Evolutionary conservation across 64 coral and sea anemone genomes (phyloP).

Genomic region (Actinia equina): DNA sequence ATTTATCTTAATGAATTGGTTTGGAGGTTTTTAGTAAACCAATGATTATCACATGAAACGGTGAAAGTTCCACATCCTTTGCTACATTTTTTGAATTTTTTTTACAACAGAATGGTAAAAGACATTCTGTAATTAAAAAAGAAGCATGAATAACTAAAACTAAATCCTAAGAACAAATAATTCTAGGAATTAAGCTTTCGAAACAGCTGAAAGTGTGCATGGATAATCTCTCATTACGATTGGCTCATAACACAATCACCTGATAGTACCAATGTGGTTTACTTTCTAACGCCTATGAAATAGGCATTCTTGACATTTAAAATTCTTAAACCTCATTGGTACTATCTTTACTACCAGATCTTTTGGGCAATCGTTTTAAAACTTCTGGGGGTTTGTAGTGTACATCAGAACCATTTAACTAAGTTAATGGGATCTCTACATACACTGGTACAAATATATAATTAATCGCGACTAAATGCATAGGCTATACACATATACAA

Average conservation of each 20-base stretch:
- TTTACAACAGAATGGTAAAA: not conserved
- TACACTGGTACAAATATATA: not conserved
- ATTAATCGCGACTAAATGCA: not conserved
- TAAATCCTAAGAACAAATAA: constrained; percentile 11
- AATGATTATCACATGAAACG: not conserved
- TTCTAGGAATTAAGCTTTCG: not conserved
- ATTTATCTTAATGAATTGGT: constrained; percentile 5
- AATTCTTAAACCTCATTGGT: not conserved
- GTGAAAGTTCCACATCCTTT: not conserved
- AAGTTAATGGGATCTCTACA: not conserved
- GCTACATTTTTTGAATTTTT: not conserved
- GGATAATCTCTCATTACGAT: not conserved
- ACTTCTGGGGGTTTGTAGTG: not conserved
- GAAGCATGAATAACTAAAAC: not conserved
- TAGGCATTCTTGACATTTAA: not conserved
- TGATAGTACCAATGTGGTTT: not conserved
- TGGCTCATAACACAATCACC: constrained; percentile 1
- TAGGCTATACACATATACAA: not conserved
- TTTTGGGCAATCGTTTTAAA: not conserved
- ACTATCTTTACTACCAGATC: not conserved
- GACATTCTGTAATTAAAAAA: not conserved
- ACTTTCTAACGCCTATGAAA: not conserved
- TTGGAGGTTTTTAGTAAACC: not conserved
- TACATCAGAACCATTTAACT: not conserved
- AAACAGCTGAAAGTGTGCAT: not conserved